These are phyloP conservation scores for Amphipyra tragopoginis DNA, from an alignment of 2,888 invertebrate genomes.

Conservation along the genomic window DNA sequence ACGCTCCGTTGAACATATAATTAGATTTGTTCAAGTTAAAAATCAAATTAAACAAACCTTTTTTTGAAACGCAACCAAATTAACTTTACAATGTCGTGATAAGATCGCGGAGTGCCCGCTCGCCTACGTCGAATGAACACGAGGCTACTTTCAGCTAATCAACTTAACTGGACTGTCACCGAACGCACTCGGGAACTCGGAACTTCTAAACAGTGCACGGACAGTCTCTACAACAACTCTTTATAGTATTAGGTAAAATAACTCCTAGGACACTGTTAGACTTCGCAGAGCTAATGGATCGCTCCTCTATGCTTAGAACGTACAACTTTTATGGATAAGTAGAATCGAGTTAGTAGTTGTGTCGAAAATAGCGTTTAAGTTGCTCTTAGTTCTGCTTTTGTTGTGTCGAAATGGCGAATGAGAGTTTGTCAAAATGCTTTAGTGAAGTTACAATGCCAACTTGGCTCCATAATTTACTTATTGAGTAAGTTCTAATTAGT, in stretches of 20 bases:
- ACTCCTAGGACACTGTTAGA: constrained; percentile 82
- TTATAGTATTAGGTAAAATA: constrained; percentile 86
- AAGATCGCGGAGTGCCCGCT: constrained; percentile 70
- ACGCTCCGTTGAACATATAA: constrained; percentile 59
- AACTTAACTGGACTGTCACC: constrained; percentile 74
- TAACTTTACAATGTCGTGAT: constrained; percentile 72
- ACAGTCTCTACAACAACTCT: constrained; percentile 77
- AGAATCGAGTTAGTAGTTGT: constrained; percentile 81
- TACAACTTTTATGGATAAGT: constrained; percentile 85
- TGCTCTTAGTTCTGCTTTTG: constrained; percentile 71
- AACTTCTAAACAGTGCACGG: constrained; percentile 78
- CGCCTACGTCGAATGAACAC: constrained; percentile 70
- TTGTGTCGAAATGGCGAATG: constrained; percentile 65
- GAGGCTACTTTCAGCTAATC: constrained; percentile 76
- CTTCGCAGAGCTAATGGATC: constrained; percentile 85
- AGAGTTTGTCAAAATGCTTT: constrained; percentile 61
- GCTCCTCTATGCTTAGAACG: constrained; percentile 82
- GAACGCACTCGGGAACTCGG: constrained; percentile 78
- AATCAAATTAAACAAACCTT: constrained; percentile 67
- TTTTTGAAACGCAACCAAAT: constrained; percentile 68
- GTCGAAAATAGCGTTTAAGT: constrained; percentile 81
- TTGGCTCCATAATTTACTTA: constrained; percentile 33
- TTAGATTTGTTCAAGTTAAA: constrained; percentile 63
- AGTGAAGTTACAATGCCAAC: constrained; percentile 41
- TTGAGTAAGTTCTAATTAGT: constrained; percentile 10